Conservation (phyloP, 2,888 invertebrate species). For the Acleris holmiana region DNA sequence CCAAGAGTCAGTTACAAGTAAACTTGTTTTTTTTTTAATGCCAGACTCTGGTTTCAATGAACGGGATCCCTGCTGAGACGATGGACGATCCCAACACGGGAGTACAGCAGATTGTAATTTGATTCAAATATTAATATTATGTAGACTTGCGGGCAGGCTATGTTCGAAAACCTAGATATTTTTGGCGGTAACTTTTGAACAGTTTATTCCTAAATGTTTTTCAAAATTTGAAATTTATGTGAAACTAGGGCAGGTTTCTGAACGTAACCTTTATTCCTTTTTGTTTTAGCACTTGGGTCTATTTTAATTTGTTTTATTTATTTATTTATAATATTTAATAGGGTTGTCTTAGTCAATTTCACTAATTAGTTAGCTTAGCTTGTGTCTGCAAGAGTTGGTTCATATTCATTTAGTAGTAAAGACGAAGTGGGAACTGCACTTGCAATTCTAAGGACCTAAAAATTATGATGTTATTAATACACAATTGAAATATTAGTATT, state of each 20-base stretch:
- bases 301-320: conserved; percentile 43
- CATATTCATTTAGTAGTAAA: neutral
- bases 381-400: conserved; percentile 9
- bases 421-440: neutral
- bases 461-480: too few species aligned
- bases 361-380: conserved; percentile 34
- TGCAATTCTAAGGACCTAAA: too few species aligned
- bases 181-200: conserved; percentile 41
- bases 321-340: conserved; percentile 41
- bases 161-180: conserved; percentile 78
- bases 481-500: too few species aligned
- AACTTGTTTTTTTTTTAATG: conserved; percentile 70
- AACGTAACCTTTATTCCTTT: conserved; percentile 72
- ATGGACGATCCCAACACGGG: conserved; percentile 71
- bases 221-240: conserved; percentile 42
- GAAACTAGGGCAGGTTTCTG: conserved; percentile 74
- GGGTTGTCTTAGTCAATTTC: conserved; percentile 28
- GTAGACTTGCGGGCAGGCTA: conserved; percentile 79
- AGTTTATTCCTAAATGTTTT: conserved; percentile 35
- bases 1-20: conserved; percentile 16
- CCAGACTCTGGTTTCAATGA: conserved; percentile 80
- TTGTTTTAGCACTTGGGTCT: conserved; percentile 41
- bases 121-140: conserved; percentile 61
- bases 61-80: conserved; percentile 75
- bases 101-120: conserved; percentile 63